Evolutionary conservation across 2,888 invertebrate species (phyloP).

Genomic region (Acanthosepion lycidas): DNA sequence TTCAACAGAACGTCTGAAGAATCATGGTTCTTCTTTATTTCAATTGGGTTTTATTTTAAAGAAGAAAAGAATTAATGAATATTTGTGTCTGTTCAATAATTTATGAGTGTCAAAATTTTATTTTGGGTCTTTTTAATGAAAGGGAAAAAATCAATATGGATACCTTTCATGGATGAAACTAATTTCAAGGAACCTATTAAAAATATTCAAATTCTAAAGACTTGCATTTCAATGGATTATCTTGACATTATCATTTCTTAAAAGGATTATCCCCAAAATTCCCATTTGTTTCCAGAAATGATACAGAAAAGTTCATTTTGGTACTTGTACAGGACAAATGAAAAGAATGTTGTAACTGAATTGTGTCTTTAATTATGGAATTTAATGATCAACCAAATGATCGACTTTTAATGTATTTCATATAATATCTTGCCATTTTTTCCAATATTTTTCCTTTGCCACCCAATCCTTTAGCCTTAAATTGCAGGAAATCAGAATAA

Average conservation of each 20-base stretch:
- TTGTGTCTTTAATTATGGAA: too few species aligned
- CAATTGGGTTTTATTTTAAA: not conserved
- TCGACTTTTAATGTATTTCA: too few species aligned
- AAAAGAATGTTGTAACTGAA: too few species aligned
- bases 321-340: too few species aligned
- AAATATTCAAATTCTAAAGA: not conserved
- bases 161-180: not conserved
- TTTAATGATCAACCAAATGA: too few species aligned
- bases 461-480: too few species aligned
- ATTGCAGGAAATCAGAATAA: too few species aligned
- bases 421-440: too few species aligned
- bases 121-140: not conserved
- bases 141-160: not conserved
- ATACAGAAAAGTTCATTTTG: too few species aligned
- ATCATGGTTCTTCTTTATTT: not conserved
- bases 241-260: not conserved
- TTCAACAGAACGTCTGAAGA: not conserved
- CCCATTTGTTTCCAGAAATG: not conserved
- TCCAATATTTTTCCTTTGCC: too few species aligned
- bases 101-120: not conserved
- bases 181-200: conserved; percentile 33
- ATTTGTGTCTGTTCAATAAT: not conserved
- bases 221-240: conserved; percentile 7
- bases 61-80: not conserved
- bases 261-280: not conserved